These are phyloP conservation scores for Hycleus cichorii DNA, from an alignment of 1,140 invertebrate genomes.

Conservation along the genomic window DNA sequence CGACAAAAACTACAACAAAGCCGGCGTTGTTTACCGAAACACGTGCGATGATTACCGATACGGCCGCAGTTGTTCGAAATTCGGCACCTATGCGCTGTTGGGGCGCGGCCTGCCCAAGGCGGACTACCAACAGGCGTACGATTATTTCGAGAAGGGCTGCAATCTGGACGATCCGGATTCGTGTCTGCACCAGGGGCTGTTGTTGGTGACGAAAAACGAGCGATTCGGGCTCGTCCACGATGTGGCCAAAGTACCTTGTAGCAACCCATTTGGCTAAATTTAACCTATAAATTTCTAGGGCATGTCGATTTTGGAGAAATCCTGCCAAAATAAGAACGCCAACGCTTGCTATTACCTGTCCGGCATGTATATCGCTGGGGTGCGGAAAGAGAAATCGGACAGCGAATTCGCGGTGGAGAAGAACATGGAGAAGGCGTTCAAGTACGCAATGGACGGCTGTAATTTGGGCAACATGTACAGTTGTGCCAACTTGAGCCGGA, in stretches of 20 bases:
- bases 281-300: constrained; percentile 42
- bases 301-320: constrained; percentile 59
- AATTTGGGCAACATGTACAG: constrained; percentile 73
- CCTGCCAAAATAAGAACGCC: constrained; percentile 59
- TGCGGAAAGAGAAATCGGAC: constrained; percentile 40
- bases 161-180: constrained; percentile 52
- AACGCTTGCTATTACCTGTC: constrained; percentile 76
- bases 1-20: constrained; percentile 69
- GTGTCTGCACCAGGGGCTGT: constrained; percentile 68
- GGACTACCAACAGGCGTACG: constrained; percentile 42
- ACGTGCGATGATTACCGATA: constrained; percentile 81
- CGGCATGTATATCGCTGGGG: constrained; percentile 66
- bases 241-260: constrained; percentile 46
- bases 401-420: constrained; percentile 53
- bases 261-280: background rate
- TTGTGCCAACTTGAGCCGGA: constrained; percentile 78
- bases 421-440: constrained; percentile 68
- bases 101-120: constrained; percentile 54
- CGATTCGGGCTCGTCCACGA: constrained; percentile 44
- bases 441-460: constrained; percentile 67
- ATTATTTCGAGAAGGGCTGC: constrained; percentile 76
- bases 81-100: constrained; percentile 60
- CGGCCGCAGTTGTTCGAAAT: constrained; percentile 78
- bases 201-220: constrained; percentile 52
- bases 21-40: constrained; percentile 66